Percentiles rank a stretch among this genome's conserved stretches.
Evolutionary conservation across 1,140 invertebrate species (phyloP).

Genomic region (Drosophila virilis): DNA sequence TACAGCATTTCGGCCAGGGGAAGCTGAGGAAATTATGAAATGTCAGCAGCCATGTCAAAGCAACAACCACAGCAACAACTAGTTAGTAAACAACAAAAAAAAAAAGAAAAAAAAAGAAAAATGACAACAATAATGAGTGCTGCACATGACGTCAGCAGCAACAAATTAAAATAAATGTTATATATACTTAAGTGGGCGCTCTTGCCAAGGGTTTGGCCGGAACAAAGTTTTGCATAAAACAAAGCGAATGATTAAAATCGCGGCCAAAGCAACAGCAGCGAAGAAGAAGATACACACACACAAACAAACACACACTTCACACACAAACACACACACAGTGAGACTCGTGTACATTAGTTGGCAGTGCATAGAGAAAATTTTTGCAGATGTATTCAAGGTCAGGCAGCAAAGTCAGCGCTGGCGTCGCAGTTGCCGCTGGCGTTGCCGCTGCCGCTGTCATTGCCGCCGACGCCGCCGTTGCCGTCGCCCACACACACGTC

Average conservation of each 20-base stretch:
- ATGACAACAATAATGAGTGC: constrained; percentile 18
- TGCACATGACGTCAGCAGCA: constrained; percentile 50
- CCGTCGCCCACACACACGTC: constrained; percentile 23
- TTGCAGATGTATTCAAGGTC: constrained; percentile 80
- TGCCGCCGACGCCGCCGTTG: background rate
- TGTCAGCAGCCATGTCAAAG: constrained; percentile 52
- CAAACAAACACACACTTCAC: background rate
- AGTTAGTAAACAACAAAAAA: constrained; percentile 3
- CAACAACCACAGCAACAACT: constrained; percentile 10
- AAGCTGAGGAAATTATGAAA: constrained; percentile 36
- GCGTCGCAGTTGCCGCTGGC: constrained; percentile 29
- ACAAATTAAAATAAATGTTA: constrained; percentile 51
- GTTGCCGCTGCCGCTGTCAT: background rate
- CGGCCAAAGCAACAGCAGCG: constrained; percentile 42
- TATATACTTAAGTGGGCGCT: constrained; percentile 20
- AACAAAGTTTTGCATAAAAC: constrained; percentile 43
- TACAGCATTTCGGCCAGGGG: constrained; percentile 16
- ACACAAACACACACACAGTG: constrained; percentile 14
- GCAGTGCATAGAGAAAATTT: constrained; percentile 59
- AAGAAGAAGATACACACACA: constrained; percentile 18
- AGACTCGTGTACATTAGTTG: constrained; percentile 43
- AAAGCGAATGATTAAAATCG: constrained; percentile 53
- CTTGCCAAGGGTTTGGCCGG: constrained; percentile 39
- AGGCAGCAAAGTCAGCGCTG: constrained; percentile 68
- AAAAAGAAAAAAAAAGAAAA: background rate